Evolutionary conservation across 2,113 vertebrate genomes (phyloP).

Genomic region (Chiloscyllium plagiosum): DNA sequence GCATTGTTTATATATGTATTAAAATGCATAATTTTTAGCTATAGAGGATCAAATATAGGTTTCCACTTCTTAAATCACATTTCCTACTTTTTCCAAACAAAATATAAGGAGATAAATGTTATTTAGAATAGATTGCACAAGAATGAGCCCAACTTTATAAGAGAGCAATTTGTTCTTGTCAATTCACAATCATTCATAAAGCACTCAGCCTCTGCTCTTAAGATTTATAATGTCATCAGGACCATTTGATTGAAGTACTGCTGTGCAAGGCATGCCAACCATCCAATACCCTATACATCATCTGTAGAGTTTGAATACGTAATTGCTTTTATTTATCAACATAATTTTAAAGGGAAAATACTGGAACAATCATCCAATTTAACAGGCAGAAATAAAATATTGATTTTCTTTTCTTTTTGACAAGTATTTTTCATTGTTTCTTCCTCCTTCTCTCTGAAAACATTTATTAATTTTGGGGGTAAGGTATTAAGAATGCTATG

Average conservation of each 20-base stretch:
- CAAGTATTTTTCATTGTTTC: neutral
- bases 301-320: neutral
- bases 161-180: neutral
- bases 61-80: neutral
- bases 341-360: neutral
- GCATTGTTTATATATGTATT: neutral
- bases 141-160: neutral
- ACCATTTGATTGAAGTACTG: neutral
- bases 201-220: neutral
- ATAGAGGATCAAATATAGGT: neutral
- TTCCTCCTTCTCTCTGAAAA: neutral
- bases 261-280: neutral
- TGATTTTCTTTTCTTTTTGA: neutral
- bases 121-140: constrained; percentile 6
- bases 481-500: neutral
- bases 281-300: neutral
- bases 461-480: neutral
- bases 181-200: neutral
- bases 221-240: constrained; percentile 10
- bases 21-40: neutral
- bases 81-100: neutral
- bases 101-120: neutral
- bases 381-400: neutral
- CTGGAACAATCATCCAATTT: neutral
- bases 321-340: neutral